Evolutionary conservation across 1,140 invertebrate genomes (phyloP).

Genomic region (Carcinoscorpius rotundicauda): DNA sequence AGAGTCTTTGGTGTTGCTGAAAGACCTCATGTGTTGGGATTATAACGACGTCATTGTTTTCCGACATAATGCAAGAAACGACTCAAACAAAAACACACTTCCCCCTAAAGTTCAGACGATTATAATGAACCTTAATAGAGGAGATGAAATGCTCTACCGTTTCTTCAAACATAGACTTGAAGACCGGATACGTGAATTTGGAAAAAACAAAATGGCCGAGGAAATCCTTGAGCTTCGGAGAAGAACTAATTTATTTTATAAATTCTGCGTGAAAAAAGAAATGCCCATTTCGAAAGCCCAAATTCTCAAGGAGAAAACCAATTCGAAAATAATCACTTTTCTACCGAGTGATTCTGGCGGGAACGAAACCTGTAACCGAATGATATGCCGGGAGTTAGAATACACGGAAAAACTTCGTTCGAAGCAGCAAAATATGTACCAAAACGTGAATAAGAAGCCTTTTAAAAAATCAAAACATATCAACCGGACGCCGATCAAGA

Average conservation of each 20-base stretch:
- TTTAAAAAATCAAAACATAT: too few species aligned
- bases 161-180: constrained; percentile 6
- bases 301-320: neutral
- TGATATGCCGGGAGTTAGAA: neutral
- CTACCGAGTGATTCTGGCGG: neutral
- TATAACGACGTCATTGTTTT: constrained; percentile 31
- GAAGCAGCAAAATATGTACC: neutral
- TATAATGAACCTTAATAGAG: neutral
- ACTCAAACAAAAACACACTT: neutral
- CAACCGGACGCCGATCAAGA: too few species aligned
- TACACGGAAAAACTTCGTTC: neutral
- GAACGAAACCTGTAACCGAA: neutral
- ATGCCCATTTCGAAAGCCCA: neutral
- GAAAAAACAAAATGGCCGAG: constrained; percentile 1
- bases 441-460: too few species aligned
- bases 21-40: constrained; percentile 37
- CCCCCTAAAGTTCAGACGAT: neutral
- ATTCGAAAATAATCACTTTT: neutral
- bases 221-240: constrained; percentile 4
- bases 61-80: constrained; percentile 9
- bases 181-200: constrained; percentile 5
- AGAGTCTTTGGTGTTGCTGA: constrained; percentile 39
- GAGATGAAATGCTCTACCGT: constrained; percentile 2
- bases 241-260: constrained; percentile 3
- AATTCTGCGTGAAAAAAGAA: constrained; percentile 5